These are phyloP conservation scores for Leistus spinibarbis DNA, from an alignment of 2,888 invertebrate genomes.

Conservation along the genomic window DNA sequence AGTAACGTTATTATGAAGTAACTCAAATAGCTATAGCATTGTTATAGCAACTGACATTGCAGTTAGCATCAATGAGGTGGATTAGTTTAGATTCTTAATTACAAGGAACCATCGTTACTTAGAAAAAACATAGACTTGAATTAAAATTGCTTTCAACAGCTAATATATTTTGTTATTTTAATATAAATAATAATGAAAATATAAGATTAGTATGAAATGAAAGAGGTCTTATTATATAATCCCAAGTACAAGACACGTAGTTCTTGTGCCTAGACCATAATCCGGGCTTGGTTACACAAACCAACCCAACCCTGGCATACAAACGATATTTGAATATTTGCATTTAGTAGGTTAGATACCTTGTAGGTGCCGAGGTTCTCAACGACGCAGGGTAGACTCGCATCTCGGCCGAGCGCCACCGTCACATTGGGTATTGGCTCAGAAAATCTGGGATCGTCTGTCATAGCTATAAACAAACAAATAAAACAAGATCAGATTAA, in stretches of 20 bases:
- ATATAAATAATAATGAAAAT: neutral
- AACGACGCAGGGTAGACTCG: slow-evolving; percentile 87
- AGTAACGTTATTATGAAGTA: too few relatives aligned
- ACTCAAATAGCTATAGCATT: too few relatives aligned
- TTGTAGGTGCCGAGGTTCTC: slow-evolving; percentile 88
- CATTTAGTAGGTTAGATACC: slow-evolving; percentile 62
- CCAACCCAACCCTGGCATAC: neutral
- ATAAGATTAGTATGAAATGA: neutral
- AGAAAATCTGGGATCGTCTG: slow-evolving; percentile 85
- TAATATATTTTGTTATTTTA: neutral
- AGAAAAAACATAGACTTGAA: too few relatives aligned
- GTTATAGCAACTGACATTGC: too few relatives aligned
- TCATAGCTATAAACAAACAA: slow-evolving; percentile 70
- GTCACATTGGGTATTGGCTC: slow-evolving; percentile 93
- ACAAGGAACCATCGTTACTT: too few relatives aligned
- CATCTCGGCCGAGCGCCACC: slow-evolving; percentile 87
- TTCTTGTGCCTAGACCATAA: neutral
- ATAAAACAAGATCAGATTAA: neutral
- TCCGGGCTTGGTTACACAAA: neutral
- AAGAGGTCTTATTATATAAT: neutral
- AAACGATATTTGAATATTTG: neutral
- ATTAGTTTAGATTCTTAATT: too few relatives aligned
- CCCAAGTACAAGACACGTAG: neutral
- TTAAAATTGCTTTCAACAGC: neutral
- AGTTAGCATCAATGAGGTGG: too few relatives aligned